Evolutionary conservation across 2,888 invertebrate genomes (phyloP), one percentile per base, ranked within the genome.

Genomic region (Heliconius hortense): DNA sequence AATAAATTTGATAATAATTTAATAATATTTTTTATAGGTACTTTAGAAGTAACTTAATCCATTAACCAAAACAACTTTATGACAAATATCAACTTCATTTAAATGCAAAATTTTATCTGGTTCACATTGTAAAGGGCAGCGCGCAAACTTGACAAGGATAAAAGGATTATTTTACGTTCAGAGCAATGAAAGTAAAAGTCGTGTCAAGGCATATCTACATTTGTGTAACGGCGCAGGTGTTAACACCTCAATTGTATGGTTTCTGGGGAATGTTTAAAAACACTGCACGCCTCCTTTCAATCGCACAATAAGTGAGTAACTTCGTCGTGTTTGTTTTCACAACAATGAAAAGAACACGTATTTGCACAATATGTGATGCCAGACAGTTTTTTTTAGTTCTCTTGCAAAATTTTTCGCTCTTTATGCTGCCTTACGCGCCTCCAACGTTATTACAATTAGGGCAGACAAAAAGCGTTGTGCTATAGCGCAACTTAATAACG

Each of bases 221-320:
- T 77, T 70, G 74, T 78, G 73, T 71, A 79, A 78, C 78, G 63
- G 75, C 70, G 83, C 86, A 86, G 85, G 87, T 88, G 88, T 83
- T 81, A 84, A 83, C 78, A 82, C 77, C 67, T 68, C 81, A 79
- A 84, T 87, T 88, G 87, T 88, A 85, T 82, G 79, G 78, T 79
- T 82, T 82, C 81, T 74, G 77, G 70, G 78, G 79, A 82, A 83
- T 80, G 78, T 76, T 76, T 78, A 73, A 74, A 72, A 77, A 80
- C 81, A 82, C 77, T 80, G 78, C 81, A 78, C 75, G 80, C 77
- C 82, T 78, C 77, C 72, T 78, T 73, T 77, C 75, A 78, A 78
- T 75, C 72, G 75, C 77, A 77, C 81, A 80, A 80, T 80, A 73
- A 76, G 48, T n/a, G 60, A 74, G 73, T 76, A 74, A 77, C 73